These are phyloP conservation scores for Drosophila tani DNA, from an alignment of 1,140 invertebrate species.

Conservation along the genomic window DNA sequence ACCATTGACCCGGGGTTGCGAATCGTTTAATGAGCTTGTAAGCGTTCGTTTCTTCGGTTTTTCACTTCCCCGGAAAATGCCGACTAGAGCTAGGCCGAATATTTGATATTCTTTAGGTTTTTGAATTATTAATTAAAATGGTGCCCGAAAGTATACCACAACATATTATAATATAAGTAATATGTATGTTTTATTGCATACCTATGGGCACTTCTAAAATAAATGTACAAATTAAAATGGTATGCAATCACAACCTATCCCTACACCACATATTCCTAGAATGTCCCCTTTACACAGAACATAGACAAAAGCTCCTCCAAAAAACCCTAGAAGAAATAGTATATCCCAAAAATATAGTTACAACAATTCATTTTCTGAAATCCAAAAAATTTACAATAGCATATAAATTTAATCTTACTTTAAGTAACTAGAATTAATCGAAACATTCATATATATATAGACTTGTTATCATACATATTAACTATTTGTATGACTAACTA, in stretches of 20 bases:
- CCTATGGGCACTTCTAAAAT: too few relatives aligned
- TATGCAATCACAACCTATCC: constrained; percentile 8
- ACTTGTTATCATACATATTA: too few relatives aligned
- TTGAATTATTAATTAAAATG: too few relatives aligned
- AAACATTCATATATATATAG: too few relatives aligned
- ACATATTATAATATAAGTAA: too few relatives aligned
- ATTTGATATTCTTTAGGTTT: background rate
- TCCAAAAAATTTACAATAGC: too few relatives aligned
- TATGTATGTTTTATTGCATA: too few relatives aligned
- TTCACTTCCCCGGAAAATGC: constrained; percentile 9
- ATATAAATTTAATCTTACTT: too few relatives aligned
- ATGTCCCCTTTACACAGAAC: constrained; percentile 1
- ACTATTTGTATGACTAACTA: too few relatives aligned
- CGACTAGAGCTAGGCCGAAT: background rate
- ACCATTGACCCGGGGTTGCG: constrained; percentile 28
- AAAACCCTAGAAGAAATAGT: constrained; percentile 20
- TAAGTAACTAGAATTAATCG: too few relatives aligned
- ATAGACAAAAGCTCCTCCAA: background rate
- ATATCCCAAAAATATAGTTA: constrained; percentile 3
- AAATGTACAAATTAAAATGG: too few relatives aligned
- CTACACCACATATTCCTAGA: constrained; percentile 16
- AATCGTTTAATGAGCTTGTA: constrained; percentile 84
- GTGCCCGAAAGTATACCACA: too few relatives aligned
- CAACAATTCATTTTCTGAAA: constrained; percentile 6
- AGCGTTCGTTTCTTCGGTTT: constrained; percentile 28